Evolutionary conservation across 2,113 vertebrate genomes (phyloP).

Genomic region (Setophaga kirtlandii): DNA sequence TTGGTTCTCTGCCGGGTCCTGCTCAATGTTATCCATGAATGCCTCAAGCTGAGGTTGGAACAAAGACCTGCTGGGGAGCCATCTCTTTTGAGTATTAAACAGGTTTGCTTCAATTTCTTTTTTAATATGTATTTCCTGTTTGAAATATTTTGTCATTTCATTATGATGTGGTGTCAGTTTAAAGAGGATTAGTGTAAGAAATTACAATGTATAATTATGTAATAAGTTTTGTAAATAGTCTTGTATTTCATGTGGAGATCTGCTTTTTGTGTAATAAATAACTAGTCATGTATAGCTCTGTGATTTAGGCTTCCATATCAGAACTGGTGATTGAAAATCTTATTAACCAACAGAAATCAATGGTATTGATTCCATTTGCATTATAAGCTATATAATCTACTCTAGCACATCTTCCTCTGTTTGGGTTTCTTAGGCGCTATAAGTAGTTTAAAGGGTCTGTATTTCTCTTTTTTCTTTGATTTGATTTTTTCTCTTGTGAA

Average conservation of each 20-base stretch:
- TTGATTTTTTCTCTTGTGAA: not conserved
- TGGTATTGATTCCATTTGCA: not conserved
- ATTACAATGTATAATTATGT: not conserved
- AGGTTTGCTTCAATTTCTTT: slow-evolving; percentile 77
- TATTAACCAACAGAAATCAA: not conserved
- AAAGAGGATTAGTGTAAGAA: not conserved
- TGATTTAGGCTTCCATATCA: not conserved
- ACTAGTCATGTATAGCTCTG: not conserved
- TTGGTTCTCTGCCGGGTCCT: slow-evolving; percentile 94
- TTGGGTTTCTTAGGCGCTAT: not conserved
- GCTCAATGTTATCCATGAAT: slow-evolving; percentile 97
- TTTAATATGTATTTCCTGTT: not conserved
- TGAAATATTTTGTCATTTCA: not conserved
- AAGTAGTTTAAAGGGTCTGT: not conserved
- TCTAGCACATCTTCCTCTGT: not conserved
- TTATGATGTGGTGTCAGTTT: not conserved
- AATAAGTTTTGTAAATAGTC: not conserved
- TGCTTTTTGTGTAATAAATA: not conserved
- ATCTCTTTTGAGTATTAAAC: slow-evolving; percentile 96
- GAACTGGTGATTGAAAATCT: not conserved
- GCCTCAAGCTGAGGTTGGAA: slow-evolving; percentile 94
- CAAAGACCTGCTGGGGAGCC: slow-evolving; percentile 97
- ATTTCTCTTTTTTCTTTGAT: not conserved
- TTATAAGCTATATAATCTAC: not conserved
- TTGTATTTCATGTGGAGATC: not conserved